These are phyloP conservation scores for Athetis lepigone DNA, from an alignment of 2,888 invertebrate genomes.

Conservation along the genomic window DNA sequence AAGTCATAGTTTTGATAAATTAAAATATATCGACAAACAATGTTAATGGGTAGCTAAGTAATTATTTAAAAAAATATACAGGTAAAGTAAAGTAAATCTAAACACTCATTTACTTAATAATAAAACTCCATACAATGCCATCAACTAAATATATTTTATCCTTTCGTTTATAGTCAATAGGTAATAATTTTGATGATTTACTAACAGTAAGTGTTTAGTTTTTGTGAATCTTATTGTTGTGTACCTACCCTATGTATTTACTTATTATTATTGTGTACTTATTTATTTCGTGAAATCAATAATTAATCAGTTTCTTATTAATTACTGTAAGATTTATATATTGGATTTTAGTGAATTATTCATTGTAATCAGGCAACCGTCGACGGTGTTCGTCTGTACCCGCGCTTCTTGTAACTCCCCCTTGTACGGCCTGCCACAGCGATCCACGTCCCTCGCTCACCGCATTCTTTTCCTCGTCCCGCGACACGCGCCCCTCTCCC, in stretches of 20 bases:
- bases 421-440: constrained; percentile 42
- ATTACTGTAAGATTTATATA: constrained; percentile 41
- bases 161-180: constrained; percentile 44
- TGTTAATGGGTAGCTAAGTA: constrained; percentile 42
- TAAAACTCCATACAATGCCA: constrained; percentile 44
- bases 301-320: constrained; percentile 41
- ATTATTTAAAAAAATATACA: constrained; percentile 45
- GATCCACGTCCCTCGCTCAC: constrained; percentile 42
- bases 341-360: constrained; percentile 42
- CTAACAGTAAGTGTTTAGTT: constrained; percentile 44
- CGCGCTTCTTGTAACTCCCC: constrained; percentile 42
- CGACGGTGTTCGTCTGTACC: constrained; percentile 41
- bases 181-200: constrained; percentile 40
- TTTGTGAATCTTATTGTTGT: constrained; percentile 42
- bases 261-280: constrained; percentile 41
- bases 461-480: constrained; percentile 42
- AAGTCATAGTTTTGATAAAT: constrained; percentile 43
- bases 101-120: constrained; percentile 43
- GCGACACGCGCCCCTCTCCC: constrained; percentile 42
- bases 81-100: constrained; percentile 44
- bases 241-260: constrained; percentile 41
- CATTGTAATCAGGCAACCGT: constrained; percentile 42
- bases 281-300: constrained; percentile 41
- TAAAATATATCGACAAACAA: constrained; percentile 44
- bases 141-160: constrained; percentile 44